Percentiles rank a stretch among this genome's conserved stretches.
Conservation (phyloP, 2,113 vertebrate species). For the Carassius gibelio region DNA sequence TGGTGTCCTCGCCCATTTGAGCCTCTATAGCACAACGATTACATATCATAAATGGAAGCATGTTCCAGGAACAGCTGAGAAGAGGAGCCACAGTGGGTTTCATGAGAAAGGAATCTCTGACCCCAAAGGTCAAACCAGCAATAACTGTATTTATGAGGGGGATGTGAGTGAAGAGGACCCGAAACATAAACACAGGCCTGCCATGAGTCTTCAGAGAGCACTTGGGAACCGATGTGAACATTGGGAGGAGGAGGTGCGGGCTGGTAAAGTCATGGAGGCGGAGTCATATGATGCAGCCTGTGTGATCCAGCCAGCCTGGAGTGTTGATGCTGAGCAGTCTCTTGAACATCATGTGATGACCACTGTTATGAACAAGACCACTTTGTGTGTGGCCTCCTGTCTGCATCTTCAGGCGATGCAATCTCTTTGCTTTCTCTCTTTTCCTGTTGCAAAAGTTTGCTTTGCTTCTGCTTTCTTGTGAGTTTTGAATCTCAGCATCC, state of each 20-base stretch:
- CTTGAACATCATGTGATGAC: conserved; percentile 80
- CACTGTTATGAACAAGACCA: conserved; percentile 67
- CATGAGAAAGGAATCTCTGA: conserved; percentile 49
- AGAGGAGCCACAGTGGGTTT: conserved; percentile 27
- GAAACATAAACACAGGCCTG: conserved; percentile 56
- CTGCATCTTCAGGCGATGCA: conserved; percentile 25
- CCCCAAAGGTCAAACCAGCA: conserved; percentile 40
- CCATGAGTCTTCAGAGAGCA: conserved; percentile 20
- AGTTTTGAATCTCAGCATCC: not conserved
- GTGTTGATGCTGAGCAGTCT: conserved; percentile 70
- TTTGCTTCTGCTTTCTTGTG: conserved; percentile 7
- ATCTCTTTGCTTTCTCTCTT: conserved; percentile 9
- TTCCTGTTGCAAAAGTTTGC: not conserved
- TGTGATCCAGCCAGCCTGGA: conserved; percentile 70
- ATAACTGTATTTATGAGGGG: conserved; percentile 41
- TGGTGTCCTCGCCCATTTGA: not conserved
- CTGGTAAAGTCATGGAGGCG: conserved; percentile 55
- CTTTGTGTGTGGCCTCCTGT: conserved; percentile 46
- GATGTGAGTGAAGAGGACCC: conserved; percentile 43
- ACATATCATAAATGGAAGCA: not conserved
- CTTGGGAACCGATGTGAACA: conserved; percentile 38
- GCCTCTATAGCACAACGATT: not conserved
- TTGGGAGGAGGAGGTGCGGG: conserved; percentile 29
- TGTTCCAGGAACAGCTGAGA: conserved; percentile 3
- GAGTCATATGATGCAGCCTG: conserved; percentile 73